Conservation (phyloP, 2,888 invertebrate species). For the Cyrtodaria siliqua region DNA sequence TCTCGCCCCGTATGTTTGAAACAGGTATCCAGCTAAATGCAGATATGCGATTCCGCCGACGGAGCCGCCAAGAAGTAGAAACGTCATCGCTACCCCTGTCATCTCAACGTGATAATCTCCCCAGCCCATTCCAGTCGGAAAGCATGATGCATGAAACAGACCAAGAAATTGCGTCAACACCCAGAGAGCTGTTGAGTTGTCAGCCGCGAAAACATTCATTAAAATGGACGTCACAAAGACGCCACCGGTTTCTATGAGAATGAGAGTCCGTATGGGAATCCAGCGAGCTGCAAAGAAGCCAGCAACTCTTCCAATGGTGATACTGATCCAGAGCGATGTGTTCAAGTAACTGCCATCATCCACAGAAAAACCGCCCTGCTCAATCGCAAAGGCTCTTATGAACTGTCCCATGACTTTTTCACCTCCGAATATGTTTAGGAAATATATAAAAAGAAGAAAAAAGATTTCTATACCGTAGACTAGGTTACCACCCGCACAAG, state of each 20-base stretch:
- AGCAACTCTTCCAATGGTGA: conserved; percentile 43
- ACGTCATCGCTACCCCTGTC: conserved; percentile 72
- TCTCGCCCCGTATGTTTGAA: conserved; percentile 64
- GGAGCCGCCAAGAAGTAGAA: conserved; percentile 67
- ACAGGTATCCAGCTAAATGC: conserved; percentile 69
- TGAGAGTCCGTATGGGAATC: conserved; percentile 23
- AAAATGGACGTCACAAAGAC: too few species aligned
- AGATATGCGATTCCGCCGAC: conserved; percentile 71
- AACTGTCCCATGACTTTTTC: conserved; percentile 44
- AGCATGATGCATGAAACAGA: conserved; percentile 68
- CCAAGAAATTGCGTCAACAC: conserved; percentile 62
- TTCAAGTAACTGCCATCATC: conserved; percentile 36
- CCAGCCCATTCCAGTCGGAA: conserved; percentile 75
- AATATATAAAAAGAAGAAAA: conserved; percentile 31
- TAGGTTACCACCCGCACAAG: conserved; percentile 47
- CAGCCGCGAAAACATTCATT: conserved; percentile 65
- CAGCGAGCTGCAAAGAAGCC: conserved; percentile 26
- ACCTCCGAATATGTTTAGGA: conserved; percentile 39
- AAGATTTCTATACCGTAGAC: conserved; percentile 22
- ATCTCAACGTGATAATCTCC: conserved; percentile 69
- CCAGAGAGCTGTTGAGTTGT: conserved; percentile 49
- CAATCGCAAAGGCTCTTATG: conserved; percentile 47
- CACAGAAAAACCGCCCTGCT: conserved; percentile 34
- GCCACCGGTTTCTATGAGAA: too few species aligned
- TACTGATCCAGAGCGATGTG: conserved; percentile 42